Percentiles rank a stretch among this genome's conserved stretches.
phyloP scores from a whole-genome alignment of 2,113 vertebrate species.

The Bombycilla garrulus region DNA sequence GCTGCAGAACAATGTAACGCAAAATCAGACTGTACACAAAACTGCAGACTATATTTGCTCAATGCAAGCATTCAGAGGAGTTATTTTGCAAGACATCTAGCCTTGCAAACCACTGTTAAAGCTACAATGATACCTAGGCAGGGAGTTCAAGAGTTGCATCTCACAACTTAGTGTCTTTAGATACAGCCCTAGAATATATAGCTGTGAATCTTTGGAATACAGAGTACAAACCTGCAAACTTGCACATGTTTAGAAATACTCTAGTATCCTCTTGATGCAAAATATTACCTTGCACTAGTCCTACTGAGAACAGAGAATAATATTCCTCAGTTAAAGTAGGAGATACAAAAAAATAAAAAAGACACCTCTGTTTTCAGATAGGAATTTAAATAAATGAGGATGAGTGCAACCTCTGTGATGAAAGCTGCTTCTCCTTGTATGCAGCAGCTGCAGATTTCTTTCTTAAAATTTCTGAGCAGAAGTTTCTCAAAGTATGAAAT shows the following conservation, averaged over 20 bases:
- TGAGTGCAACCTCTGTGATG: not conserved
- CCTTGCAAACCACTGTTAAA: not conserved
- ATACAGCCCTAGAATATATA: not conserved
- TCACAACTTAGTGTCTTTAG: not conserved
- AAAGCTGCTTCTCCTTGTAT: not conserved
- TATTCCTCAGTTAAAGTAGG: not conserved
- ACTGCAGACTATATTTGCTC: not conserved
- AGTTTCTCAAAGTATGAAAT: not conserved
- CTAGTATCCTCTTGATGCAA: not conserved
- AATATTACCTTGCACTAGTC: constrained; percentile 1
- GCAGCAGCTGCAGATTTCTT: not conserved
- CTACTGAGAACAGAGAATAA: not conserved
- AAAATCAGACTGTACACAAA: not conserved
- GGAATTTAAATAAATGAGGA: not conserved
- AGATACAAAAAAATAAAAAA: not conserved
- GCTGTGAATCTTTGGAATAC: not conserved
- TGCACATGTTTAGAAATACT: not conserved
- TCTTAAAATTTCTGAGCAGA: constrained; percentile 19
- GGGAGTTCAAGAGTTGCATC: not conserved
- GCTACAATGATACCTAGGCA: not conserved
- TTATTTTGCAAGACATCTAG: not conserved
- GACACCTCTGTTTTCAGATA: not conserved
- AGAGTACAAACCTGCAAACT: not conserved
- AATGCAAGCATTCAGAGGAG: not conserved
- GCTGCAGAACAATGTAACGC: not conserved